Evolutionary conservation across 2,113 vertebrate genomes (phyloP), one percentile per base, ranked within the genome.

Genomic region (Lycaon pictus): DNA sequence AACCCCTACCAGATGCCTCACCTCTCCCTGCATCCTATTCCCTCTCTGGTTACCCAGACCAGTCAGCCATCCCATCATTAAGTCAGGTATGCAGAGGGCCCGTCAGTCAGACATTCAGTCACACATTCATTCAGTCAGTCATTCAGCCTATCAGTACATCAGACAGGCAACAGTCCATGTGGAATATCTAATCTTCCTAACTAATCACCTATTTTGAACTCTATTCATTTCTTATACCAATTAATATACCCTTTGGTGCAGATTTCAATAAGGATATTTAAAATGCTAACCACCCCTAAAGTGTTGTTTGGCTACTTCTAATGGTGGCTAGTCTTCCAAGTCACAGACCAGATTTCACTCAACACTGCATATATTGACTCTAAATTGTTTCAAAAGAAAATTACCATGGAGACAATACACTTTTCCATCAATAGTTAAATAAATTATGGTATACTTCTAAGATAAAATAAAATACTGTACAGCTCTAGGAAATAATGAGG

Each of bases 381-480:
- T 51, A 67, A 86, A 90, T 90, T 92, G 93, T 90, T 85, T 92
- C 60, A 93, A 62, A 79, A 87, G 16, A 76, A 92, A 96, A 69
- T 88, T 55, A 62, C 23, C n/a, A 11, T 87, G 35, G 56, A 92
- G 22, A 32, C 17, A 92, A 92, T 67, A 58, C 25, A 72, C 27
- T 63, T 77, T 3, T 27, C 35, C 32, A 60, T 29, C 71, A 81
- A 43, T 27, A 92, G 19, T 82, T 81, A 93, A 86, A 85, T 67
- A 85, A 81, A 82, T 48, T 83, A 74, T 48, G 25, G 69, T 29
- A n/a, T 9, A 51, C 11, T 32, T 3, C 2, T 71, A 91, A 82
- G 85, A 92, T 71, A 91, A 87, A 89, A 92, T 7, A 35, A 80
- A 95, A 86, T 58, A 3, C n/a, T 65, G 2, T 56, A 7, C 5